These are phyloP conservation scores for Phytoseiulus persimilis DNA, from an alignment of 2,888 invertebrate species.

Conservation along the genomic window DNA sequence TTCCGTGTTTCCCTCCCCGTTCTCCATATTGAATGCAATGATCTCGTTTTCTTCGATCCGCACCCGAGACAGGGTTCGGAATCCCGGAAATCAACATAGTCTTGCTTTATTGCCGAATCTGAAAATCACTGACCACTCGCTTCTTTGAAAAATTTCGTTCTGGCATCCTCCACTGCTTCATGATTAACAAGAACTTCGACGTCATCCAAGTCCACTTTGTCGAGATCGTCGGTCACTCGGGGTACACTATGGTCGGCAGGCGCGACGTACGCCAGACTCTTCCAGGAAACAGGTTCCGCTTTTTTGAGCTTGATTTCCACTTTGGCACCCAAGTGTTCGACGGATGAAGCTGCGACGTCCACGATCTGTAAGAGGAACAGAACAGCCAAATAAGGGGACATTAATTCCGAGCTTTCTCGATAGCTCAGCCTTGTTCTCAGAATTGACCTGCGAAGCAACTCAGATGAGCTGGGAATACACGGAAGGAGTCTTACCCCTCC, in stretches of 20 bases:
- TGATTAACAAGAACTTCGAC: conserved; percentile 18
- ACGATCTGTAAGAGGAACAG: conserved; percentile 59
- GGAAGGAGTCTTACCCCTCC: conserved; percentile 76
- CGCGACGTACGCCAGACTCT: conserved; percentile 57
- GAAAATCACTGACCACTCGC: not conserved
- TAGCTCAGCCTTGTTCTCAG: no score
- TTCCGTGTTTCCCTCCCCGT: no score
- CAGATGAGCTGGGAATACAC: no score
- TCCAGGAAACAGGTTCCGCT: conserved; percentile 73
- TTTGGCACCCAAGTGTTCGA: conserved; percentile 75
- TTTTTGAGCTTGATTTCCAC: conserved; percentile 84
- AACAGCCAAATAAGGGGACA: conserved; percentile 12
- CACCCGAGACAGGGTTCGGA: not conserved
- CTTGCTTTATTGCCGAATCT: not conserved
- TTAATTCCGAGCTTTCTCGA: no score
- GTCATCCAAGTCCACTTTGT: conserved; percentile 15
- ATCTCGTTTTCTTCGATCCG: not conserved
- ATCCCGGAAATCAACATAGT: not conserved
- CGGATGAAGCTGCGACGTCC: conserved; percentile 62
- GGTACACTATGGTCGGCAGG: not conserved
- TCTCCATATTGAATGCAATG: no score
- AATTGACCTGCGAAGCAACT: no score
- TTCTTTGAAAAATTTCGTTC: not conserved
- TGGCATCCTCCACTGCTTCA: conserved; percentile 15
- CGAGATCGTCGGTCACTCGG: not conserved